phyloP scores from a whole-genome alignment of 1,140 invertebrate species.

The Eumaeus atala region DNA sequence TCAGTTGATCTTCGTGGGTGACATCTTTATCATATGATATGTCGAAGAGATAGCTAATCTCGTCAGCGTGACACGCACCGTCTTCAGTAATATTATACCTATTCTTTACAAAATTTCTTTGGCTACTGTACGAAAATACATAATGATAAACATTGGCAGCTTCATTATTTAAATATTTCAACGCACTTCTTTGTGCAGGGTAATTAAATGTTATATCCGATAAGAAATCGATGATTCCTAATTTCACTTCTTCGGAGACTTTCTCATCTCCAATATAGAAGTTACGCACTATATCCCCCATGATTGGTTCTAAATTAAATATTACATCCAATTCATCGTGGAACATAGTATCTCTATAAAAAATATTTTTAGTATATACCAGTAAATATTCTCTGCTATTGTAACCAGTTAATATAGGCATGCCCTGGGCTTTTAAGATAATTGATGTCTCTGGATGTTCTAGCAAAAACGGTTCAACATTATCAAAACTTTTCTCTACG shows the following conservation, averaged over 20 bases:
- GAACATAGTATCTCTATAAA: background rate
- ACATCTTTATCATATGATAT: slow-evolving; percentile 9
- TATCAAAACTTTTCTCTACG: slow-evolving; percentile 26
- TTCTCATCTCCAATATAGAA: slow-evolving; percentile 32
- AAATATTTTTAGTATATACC: background rate
- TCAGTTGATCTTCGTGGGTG: slow-evolving; percentile 23
- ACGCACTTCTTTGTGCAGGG: slow-evolving; percentile 23
- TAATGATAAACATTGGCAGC: slow-evolving; percentile 28
- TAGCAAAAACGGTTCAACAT: slow-evolving; percentile 20
- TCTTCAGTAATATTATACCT: background rate
- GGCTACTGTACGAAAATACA: slow-evolving; percentile 27
- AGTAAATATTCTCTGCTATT: background rate
- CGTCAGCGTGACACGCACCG: slow-evolving; percentile 29
- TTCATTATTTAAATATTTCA: slow-evolving; percentile 23
- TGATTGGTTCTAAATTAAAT: slow-evolving; percentile 17
- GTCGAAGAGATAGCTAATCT: slow-evolving; percentile 34
- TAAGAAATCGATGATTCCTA: slow-evolving; percentile 21
- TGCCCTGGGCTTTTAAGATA: background rate
- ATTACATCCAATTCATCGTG: background rate
- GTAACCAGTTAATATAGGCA: slow-evolving; percentile 10
- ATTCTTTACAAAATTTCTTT: slow-evolving; percentile 12
- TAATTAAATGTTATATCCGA: slow-evolving; percentile 26
- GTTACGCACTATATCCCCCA: slow-evolving; percentile 18
- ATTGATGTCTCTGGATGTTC: slow-evolving; percentile 16
- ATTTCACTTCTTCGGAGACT: slow-evolving; percentile 14